Base-by-base conservation (phyloP, 1,140 invertebrate species). In the Aphis gossypii region DNA sequence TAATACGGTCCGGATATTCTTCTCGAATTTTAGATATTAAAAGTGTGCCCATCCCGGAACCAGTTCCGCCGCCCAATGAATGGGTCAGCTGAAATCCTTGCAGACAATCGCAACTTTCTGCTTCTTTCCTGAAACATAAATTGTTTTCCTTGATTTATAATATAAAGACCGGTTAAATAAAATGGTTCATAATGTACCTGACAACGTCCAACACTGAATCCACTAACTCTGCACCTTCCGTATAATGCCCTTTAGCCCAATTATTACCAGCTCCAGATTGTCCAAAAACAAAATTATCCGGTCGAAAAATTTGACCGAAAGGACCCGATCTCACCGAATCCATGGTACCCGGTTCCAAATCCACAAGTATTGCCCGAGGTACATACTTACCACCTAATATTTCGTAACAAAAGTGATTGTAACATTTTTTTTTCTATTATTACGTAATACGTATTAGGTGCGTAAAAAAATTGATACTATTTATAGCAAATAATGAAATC, bases 1-100 rank as follows among this genome's bases (percentile, higher is more conserved):
- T 99, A 94, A 99, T 99, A 94, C 98, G 96, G 95, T 98, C 98
- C 30, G 98, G 97, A 94, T 97, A 98, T 95, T 98, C 97, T 95
- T 98, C 97, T 7, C 97, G 96, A 94, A 98, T 98, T 95, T 98
- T 98, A 82, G 96, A 98, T 94, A 99, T 97, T 21, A 98, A 96
- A 44, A 98, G 95, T 3, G 98, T 98, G 23, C 98, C 98, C 97
- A 98, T 97, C 35, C 98, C 98, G 84, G 98, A 98, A 5, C 98
- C 98, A 83, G 96, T 97, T 83, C 96, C 96, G 68, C 96, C 96
- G 83, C 96, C 96, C 30, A 97, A 95, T 6, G 68, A 82, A 20
- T 82, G 68, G n/a, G 68, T 82, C 18, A 82, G 35, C 20, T 82
- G 68, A n/a, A 98, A 98, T 87, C 98, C 98, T 97, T 97, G 97